Conservation (phyloP, 2,797 vertebrate genomes). For the Sylvia borin region DNA sequence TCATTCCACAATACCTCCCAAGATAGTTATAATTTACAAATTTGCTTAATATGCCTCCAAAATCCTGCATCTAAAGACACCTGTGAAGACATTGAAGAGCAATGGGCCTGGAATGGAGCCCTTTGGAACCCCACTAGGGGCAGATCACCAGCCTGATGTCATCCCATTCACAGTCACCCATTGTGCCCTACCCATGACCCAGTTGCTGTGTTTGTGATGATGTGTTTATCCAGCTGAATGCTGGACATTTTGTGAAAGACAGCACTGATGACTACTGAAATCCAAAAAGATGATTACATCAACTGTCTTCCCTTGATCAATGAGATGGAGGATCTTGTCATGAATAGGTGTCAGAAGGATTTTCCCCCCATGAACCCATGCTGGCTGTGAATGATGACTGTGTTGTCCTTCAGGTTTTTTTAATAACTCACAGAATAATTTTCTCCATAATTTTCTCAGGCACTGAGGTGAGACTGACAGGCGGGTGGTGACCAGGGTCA, state of each 20-base stretch:
- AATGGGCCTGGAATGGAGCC: not conserved
- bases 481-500: not conserved
- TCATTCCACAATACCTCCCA: not conserved
- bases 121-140: not conserved
- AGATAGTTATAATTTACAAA: not conserved
- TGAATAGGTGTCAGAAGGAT: not conserved
- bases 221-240: not conserved
- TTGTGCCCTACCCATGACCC: not conserved
- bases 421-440: not conserved
- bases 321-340: not conserved
- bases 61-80: not conserved
- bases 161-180: not conserved
- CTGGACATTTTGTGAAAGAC: not conserved
- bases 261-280: not conserved
- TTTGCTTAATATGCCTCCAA: not conserved
- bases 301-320: not conserved
- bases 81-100: not conserved
- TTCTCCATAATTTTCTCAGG: not conserved
- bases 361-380: not conserved
- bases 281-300: not conserved
- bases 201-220: not conserved
- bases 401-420: not conserved
- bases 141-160: not conserved
- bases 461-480: not conserved
- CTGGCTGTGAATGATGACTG: not conserved